Base-by-base conservation (phyloP, 2,113 vertebrate species). In the Oxyruncus cristatus region DNA sequence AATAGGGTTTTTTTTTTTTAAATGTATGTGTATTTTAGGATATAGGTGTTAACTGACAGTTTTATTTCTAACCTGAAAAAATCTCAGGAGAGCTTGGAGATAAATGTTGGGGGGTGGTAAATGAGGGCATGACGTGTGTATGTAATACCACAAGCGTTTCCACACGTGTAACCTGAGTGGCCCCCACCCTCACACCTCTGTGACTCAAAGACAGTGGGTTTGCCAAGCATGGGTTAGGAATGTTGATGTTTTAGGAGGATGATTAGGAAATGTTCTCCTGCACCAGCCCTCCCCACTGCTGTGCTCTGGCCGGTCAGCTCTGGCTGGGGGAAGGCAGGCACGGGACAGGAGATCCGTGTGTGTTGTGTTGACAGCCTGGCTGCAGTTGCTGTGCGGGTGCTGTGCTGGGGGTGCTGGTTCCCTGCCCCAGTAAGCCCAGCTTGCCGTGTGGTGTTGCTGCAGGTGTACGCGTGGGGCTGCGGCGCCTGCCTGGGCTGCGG, bases 401-500 rank as follows among this genome's bases (percentile, higher is more conserved):
- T 55, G 17, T 73, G 32, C 58, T 55, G 71, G 71, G 47, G 3
- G 23, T 49, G 47, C 5, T 12, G 47, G 41, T 23, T 67, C 10
- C 2, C 52, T 53, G 86, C 23, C 12, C 21, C 26, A 24, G 4
- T 20, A n/a, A 58, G 24, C 15, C 10, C 6, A 1, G 26, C 58
- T 5, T 63, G 70, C 42, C 22, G 3, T 47, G 74, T 5, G 87
- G 63, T 88, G 79, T 92, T 93, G 89, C 68, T 93, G 26, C 74
- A 99, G 99, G 99, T 99, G 81, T 99, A 99, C 73, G 99, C 99
- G 0, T 99, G 99, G 99, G 99, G 99, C 66, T 99, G 99, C 32
- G 99, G 99, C 33, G 99, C 99, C 1, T 99, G 99, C 97, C 98
- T 99, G 17, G 99, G 99, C 37, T 99, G 99, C 37, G 99, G 99